Percentiles rank a stretch among this genome's conserved stretches.
These are phyloP conservation scores for Polymixis lichenea DNA, from an alignment of 2,888 invertebrate genomes.

Conservation along the genomic window DNA sequence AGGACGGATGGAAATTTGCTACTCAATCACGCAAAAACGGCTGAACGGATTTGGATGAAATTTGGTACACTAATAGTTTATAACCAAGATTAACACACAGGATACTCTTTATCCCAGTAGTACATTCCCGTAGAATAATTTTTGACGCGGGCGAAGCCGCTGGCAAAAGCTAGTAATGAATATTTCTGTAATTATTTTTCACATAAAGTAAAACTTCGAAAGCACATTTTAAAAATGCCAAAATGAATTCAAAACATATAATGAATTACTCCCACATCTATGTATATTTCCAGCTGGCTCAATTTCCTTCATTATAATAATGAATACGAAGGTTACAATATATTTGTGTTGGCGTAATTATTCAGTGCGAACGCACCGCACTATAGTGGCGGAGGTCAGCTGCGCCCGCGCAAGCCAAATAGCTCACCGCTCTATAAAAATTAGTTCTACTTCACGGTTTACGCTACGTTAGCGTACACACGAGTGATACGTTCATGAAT, in stretches of 20 bases:
- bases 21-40: too few relatives aligned
- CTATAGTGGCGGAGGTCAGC: constrained; percentile 56
- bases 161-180: not conserved
- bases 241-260: constrained; percentile 2
- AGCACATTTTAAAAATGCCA: not conserved
- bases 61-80: too few relatives aligned
- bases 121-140: too few relatives aligned
- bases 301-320: constrained; percentile 53
- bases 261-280: constrained; percentile 1
- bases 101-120: too few relatives aligned
- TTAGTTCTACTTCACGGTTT: constrained; percentile 65
- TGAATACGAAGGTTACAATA: constrained; percentile 66
- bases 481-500: constrained; percentile 50
- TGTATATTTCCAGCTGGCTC: constrained; percentile 13
- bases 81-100: too few relatives aligned
- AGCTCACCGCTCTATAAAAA: constrained; percentile 59
- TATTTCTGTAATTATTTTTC: not conserved
- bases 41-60: too few relatives aligned
- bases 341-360: constrained; percentile 70
- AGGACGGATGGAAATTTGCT: too few relatives aligned
- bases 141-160: too few relatives aligned
- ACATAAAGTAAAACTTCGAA: not conserved
- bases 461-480: constrained; percentile 58
- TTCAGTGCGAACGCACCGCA: constrained; percentile 66
- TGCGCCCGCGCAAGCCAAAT: constrained; percentile 53